Evolutionary conservation across 1,140 invertebrate species (phyloP), one percentile per base, ranked within the genome.

Genomic region (Branchinecta lynchi): DNA sequence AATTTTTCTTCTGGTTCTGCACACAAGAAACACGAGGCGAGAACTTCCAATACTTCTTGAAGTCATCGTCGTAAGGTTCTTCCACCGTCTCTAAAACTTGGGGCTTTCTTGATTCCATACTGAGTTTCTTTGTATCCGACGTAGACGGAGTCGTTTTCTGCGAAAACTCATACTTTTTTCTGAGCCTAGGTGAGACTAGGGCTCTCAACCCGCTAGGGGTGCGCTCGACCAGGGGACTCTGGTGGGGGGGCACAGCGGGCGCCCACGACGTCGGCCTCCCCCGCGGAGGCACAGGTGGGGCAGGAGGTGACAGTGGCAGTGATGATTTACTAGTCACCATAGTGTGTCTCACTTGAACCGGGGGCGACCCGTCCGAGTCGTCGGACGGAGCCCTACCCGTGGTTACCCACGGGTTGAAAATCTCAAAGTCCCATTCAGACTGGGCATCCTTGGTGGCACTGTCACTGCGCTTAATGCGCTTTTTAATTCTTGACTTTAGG

Each of bases 381-480:
- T 66, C 65, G 60, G 43, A 20, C 20, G n/a, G 45, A 7, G 43
- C 43, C n/a, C 66, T 70, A 15, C 44, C 44, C 8, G 20, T 44
- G 43, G 73, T 78, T 7, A 76, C 74, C 46, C 72, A 74, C 7
- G 78, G 77, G 69, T 77, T 79, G 72, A 80, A 80, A 70, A 78
- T 78, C 43, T 79, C 75, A 74, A 79, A 80, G 73, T 80, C 76
- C 78, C 78, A 80, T 65, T 79, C 77, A 10, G 45, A 44, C 17
- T 44, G 44, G 21, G 71, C 60, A 46, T 69, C 21, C 20, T 66
- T 44, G 10, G 70, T 67, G 43, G 66, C 65, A 46, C 70, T 66
- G 12, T 44, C 43, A 17, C 44, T 12, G 20, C 66, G 65, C 44
- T 66, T 45, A 45, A 65, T 79, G 68, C 77, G 73, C 8, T 76